These are phyloP conservation scores for Mesorhabditis spiculigera DNA, from an alignment of 2,888 invertebrate genomes.

Conservation along the genomic window DNA sequence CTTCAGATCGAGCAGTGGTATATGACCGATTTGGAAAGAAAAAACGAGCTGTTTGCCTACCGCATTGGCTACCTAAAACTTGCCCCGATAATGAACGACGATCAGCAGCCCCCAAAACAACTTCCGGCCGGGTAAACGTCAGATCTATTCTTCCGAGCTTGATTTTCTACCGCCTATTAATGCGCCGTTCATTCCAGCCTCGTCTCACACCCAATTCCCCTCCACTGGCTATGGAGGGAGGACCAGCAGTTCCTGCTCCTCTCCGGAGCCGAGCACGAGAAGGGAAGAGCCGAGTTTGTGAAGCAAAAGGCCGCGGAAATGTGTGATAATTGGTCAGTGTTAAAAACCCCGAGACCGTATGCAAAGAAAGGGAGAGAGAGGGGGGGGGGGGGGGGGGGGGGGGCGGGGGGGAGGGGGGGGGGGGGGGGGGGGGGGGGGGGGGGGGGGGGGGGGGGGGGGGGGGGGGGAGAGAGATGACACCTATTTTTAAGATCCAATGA, in stretches of 20 bases:
- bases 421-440: too few relatives aligned
- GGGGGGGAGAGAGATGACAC: too few relatives aligned
- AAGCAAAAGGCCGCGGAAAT: conserved; percentile 46
- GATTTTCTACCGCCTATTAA: neutral
- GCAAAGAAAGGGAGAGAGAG: too few relatives aligned
- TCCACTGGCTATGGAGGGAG: conserved; percentile 56
- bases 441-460: too few relatives aligned
- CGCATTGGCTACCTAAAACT: conserved; percentile 56
- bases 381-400: too few relatives aligned
- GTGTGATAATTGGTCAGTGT: conserved; percentile 55
- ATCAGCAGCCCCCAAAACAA: conserved; percentile 23
- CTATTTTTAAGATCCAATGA: too few relatives aligned
- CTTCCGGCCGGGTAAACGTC: conserved; percentile 8
- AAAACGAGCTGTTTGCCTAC: conserved; percentile 49
- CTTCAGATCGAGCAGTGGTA: conserved; percentile 53
- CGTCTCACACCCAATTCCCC: conserved; percentile 53
- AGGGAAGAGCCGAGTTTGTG: conserved; percentile 35
- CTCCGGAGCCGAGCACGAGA: conserved; percentile 36
- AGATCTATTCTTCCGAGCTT: neutral
- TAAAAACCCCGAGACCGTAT: too few relatives aligned
- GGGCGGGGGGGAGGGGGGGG: too few relatives aligned
- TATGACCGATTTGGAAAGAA: conserved; percentile 53
- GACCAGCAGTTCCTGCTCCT: conserved; percentile 42
- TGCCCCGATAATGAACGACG: conserved; percentile 44
- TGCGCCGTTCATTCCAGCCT: conserved; percentile 28